Base-by-base conservation (phyloP, 2,113 vertebrate genomes). In the Neolamprologus devosi region DNA sequence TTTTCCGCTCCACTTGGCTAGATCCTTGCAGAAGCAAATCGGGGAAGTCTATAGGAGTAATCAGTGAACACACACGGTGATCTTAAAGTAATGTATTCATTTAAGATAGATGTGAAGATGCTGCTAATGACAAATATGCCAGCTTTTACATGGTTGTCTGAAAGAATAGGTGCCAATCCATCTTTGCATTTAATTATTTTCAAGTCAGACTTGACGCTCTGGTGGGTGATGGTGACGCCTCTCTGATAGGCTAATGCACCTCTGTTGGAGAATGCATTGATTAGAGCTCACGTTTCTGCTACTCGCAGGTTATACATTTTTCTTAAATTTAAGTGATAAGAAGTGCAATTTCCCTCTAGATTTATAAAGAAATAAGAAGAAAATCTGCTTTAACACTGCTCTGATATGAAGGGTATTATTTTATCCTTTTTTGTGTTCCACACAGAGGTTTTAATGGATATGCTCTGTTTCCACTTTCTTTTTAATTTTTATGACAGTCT, bases 171-270 rank as follows among this genome's bases (percentile, higher is more conserved):
- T 19, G 58, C 9, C 23, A 51, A 57, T 79, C 35, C 21, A 53
- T 82, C 47, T 58, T 35, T 57, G 17, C 42, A 42, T 88, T 89
- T 79, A 75, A 85, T 90, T 26, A 58, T 85, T 84, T 83, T 49
- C 55, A 73, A 85, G 82, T 55, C 80, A 85, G 81, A 70, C 87
- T 60, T 58, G 88, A 83, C 51, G 83, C 81, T 88, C 88, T 42
- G 65, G 55, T 70, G 89, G 88, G 78, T 85, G 80, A 57, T 80
- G 80, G 75, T 88, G 88, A 93, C 13, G 90, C 85, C 75, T 93
- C 87, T 30, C 81, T 40, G 65, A 83, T 85, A 73, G 8, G 65
- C 65, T 73, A 78, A 70, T 88, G 26, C 45, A 30, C 45, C 26
- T 30, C 81, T 86, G 84, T 86, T 88, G 85, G 63, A 51, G 65